Evolutionary conservation across 2,113 vertebrate species (phyloP), one percentile per base, ranked within the genome.

Genomic region (Podarcis cretensis): DNA sequence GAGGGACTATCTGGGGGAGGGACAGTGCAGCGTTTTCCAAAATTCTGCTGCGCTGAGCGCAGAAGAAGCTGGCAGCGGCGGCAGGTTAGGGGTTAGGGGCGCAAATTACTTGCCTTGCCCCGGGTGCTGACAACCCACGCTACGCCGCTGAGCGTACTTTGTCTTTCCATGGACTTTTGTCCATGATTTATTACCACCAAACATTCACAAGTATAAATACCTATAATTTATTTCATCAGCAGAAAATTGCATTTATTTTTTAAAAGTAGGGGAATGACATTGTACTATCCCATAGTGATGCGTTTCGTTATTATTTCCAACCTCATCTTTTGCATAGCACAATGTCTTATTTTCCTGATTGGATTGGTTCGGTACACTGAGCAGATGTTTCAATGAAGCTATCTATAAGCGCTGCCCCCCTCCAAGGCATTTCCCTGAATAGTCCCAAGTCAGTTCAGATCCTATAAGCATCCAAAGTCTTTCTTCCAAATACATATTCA

Each of bases 351-450:
- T 83, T 83, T 91, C 92, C 82, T 63, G 83, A 92, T 83, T 93
- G 92, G 87, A 95, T 89, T 94, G 94, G 89, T 91, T 81, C 83
- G 90, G 68, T 86, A 94, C 75, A 89, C 75, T 3, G 83, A 94
- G 75, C 95, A 96, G 95, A 96, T 96, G 94, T 92, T 95, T 95
- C 89, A 77, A 86, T 77, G 73, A 87, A 95, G 92, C 89, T 94
- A 89, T 84, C 92, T 91, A 89, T 92, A 92, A 92, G 76, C 21
- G 86, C 66, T 92, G 88, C 48, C 40, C 87, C 75, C 68, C 48
- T 10, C 48, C 48, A 48, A 84, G 91, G 6, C 88, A 87, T 92
- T 75, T 90, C 87, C 80, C 90, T 92, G 76, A 95, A 93, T 90
- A 87, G 73, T 86, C 93, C 74, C 83, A 57, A 92, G 89, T 92